Base-by-base conservation (phyloP, 2,888 invertebrate genomes). In the Chirona hameri region DNA sequence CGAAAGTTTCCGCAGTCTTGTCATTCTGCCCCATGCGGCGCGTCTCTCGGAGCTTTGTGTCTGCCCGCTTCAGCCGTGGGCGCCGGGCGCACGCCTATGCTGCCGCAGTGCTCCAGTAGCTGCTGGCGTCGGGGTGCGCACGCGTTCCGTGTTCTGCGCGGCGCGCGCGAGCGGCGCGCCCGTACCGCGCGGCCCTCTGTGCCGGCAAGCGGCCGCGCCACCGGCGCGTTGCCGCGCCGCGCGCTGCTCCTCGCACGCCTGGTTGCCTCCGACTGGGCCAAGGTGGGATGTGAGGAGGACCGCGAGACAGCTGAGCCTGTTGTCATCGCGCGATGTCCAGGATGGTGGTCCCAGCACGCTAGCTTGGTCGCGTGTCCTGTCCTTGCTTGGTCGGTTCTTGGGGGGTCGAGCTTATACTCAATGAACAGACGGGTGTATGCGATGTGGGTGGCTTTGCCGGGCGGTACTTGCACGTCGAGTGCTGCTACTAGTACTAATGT, bases 151-250 rank as follows among this genome's bases (percentile, higher is more conserved):
- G 18, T 81, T 81, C 72, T 85, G 84, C 81, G 82, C 83, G 39
- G 79, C 79, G 39, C 81, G 82, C 27, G 83, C 79, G 48, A 82
- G 60, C 10, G 83, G 83, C 24, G 48, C 52, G 29, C 60, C 79
- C 24, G 84, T 82, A 18, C 79, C 81, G 39, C 83, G 83, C 0
- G 60, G 84, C 86, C n/a, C 91, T 60, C 87, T 89, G 9, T 86
- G 76, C 81, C 69, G 24, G 72, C 81, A 60, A 55, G 55, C 21
- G 81, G 39, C 48, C 81, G 81, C 55, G 82, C 52, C 29, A 57
- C 5, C 55, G 81, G 29, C 82, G 83, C 82, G 82, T 31, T 84
- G 84, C 29, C 76, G 76, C 39, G 39, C 39, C 39, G 0, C 21
- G 1, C 31, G 76, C 21, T 76, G 76, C 76, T n/a, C n/a, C n/a